These are phyloP conservation scores for Heliconius cydno DNA, from an alignment of 2,888 invertebrate genomes.

Conservation along the genomic window DNA sequence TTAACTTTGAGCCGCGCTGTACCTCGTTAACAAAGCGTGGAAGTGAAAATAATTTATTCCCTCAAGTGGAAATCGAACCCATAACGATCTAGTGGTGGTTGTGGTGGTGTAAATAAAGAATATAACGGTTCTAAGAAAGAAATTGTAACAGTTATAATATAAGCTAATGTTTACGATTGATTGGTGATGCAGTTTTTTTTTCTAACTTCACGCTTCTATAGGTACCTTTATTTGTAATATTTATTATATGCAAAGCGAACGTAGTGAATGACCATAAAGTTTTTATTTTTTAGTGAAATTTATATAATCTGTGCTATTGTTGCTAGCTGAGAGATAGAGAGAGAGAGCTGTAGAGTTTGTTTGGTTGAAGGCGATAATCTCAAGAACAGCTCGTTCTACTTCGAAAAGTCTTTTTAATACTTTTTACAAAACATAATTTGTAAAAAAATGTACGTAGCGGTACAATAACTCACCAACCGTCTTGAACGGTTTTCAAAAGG, in stretches of 20 bases:
- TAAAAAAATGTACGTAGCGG: no score
- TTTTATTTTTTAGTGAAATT: neutral
- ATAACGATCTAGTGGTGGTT: no score
- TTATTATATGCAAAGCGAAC: neutral
- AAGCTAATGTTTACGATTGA: slow-evolving; percentile 17
- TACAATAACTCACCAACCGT: no score
- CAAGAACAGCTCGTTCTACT: no score
- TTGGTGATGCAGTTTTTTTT: neutral
- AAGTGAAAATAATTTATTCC: neutral
- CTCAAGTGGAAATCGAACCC: neutral
- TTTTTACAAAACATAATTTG: no score
- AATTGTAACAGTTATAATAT: slow-evolving; percentile 3
- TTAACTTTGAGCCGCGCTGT: neutral
- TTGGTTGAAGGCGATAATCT: no score
- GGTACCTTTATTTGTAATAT: neutral
- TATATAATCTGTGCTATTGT: neutral
- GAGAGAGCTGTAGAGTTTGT: no score
- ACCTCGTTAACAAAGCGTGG: no score
- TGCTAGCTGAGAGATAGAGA: no score
- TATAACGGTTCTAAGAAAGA: neutral
- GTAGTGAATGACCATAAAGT: neutral
- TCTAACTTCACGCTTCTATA: neutral
- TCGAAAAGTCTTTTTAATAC: no score
- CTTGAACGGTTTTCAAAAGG: no score
- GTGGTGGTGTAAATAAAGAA: neutral